Evolutionary conservation across 2,888 invertebrate genomes (phyloP), one percentile per base, ranked within the genome.

Genomic region (Macaria liturata): DNA sequence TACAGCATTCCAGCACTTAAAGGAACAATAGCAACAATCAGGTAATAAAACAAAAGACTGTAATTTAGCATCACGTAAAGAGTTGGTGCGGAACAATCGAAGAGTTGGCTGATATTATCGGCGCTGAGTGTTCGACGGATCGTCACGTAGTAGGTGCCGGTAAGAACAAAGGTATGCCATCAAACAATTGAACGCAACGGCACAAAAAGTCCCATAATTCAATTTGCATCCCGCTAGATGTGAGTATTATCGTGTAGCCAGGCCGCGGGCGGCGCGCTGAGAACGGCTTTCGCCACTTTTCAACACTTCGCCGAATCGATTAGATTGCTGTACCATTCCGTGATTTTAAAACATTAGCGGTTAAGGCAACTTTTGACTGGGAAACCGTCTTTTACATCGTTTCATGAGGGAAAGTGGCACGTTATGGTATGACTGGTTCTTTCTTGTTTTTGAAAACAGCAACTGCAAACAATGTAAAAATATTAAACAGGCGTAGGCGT

Each of bases 201-300:
- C 77, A 86, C 83, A 91, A 91, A 89, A 89, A 91, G 87, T 90
- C 88, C 80, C 90, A 91, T 91, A 91, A 91, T 91, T 91, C 87
- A 90, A 91, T 91, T 91, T 91, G 91, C 91, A 90, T 91, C 84
- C 83, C 83, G 88, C 89, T 89, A 90, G 88, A 89, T 82, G 83
- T 83, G 77, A 81, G 81, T 81, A 82, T 85, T 85, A 85, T 87
- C 78, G 83, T 79, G 71, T 77, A 84, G 82, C 80, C 82, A 70
- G 68, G 84, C 86, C 86, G 83, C 84, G 75, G 84, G 86, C 83
- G 78, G 66, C 50, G 47, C 39, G 63, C 75, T 86, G 87, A 86
- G 88, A 88, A 88, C 86, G 71, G 84, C 88, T 89, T 89, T 91
- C 89, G 84, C 87, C 86, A 76, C 84, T 86, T 86, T 84, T 89